Conservation (phyloP, 2,113 vertebrate species). For the Blennius ocellaris region DNA sequence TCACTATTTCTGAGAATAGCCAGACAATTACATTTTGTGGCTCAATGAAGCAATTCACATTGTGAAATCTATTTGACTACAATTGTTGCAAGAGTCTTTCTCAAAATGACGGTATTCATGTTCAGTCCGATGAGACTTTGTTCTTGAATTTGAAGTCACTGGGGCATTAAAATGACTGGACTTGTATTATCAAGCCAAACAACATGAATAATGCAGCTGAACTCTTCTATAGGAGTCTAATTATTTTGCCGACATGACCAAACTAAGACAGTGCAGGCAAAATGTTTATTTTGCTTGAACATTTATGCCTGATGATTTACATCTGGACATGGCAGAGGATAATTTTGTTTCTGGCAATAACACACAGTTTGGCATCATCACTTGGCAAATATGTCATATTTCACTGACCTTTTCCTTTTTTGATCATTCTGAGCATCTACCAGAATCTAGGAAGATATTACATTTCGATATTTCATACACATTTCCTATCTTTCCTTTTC, state of each 20-base stretch:
- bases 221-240: constrained; percentile 3
- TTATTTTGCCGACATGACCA: neutral
- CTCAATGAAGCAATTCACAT: neutral
- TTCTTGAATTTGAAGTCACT: constrained; percentile 5
- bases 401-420: neutral
- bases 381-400: neutral
- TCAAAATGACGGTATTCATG: neutral
- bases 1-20: neutral
- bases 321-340: neutral
- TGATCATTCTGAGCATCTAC: neutral
- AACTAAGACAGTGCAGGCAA: neutral
- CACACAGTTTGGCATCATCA: neutral
- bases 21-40: neutral
- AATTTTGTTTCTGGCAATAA: neutral
- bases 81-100: neutral
- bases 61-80: neutral
- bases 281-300: neutral
- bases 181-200: neutral
- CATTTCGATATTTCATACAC: neutral
- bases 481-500: constrained; percentile 17
- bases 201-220: constrained; percentile 24
- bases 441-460: neutral
- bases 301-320: neutral
- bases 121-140: neutral
- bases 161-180: neutral